These are phyloP conservation scores for Sebastes ruberrimus DNA, from an alignment of 2,797 vertebrate species.

Conservation along the genomic window DNA sequence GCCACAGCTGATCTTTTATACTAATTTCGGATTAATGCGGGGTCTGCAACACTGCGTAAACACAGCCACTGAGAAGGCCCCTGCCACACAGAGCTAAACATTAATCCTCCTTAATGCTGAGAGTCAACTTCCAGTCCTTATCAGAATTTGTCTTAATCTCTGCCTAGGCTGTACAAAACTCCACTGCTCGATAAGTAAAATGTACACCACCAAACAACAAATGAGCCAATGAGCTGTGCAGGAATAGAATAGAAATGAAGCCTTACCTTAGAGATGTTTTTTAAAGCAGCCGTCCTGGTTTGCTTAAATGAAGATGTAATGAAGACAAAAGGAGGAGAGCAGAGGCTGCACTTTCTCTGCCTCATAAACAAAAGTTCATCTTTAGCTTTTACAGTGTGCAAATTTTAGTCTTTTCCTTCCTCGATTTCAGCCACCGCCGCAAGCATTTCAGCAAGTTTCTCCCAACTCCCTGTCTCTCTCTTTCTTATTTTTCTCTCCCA, in stretches of 20 bases:
- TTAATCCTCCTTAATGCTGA: slow-evolving; percentile 99
- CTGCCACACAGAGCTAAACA: slow-evolving; percentile 97
- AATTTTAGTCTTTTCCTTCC: slow-evolving; percentile 28
- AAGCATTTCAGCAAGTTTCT: slow-evolving; percentile 44
- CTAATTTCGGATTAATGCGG: slow-evolving; percentile 99
- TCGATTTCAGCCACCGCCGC: slow-evolving; percentile 44
- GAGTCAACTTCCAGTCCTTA: slow-evolving; percentile 99
- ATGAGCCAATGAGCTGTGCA: slow-evolving; percentile 39
- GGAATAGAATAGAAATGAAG: slow-evolving; percentile 39
- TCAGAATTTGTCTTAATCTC: slow-evolving; percentile 99
- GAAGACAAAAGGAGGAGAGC: slow-evolving; percentile 1
- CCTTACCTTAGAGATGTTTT: slow-evolving; percentile 67
- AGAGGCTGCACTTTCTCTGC: not conserved
- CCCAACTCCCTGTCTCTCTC: slow-evolving; percentile 41
- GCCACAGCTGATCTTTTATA: slow-evolving; percentile 98
- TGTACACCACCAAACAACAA: slow-evolving; percentile 86
- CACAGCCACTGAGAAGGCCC: slow-evolving; percentile 92
- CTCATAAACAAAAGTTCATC: slow-evolving; percentile 30
- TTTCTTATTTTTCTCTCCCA: slow-evolving; percentile 57
- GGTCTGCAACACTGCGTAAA: slow-evolving; percentile 96
- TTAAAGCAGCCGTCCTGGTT: slow-evolving; percentile 30
- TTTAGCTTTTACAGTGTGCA: slow-evolving; percentile 21
- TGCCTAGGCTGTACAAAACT: slow-evolving; percentile 91
- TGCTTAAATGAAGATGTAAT: slow-evolving; percentile 27
- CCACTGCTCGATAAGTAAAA: slow-evolving; percentile 87